Base-by-base conservation (phyloP, 2,888 invertebrate species). In the Leucania comma region DNA sequence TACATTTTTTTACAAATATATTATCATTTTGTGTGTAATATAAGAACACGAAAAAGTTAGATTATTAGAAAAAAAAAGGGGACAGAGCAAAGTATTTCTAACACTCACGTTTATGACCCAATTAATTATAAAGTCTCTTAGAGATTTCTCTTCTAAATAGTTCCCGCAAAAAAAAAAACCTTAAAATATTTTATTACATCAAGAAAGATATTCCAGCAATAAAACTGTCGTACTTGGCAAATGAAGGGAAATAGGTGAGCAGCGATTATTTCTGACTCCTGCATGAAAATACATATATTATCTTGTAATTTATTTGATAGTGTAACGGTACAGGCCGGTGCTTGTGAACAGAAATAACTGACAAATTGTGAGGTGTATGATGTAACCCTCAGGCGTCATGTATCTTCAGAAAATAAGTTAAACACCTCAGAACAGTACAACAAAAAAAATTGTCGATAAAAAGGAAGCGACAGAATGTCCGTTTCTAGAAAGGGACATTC, bases 221-320 rank as follows among this genome's bases (percentile, higher is more conserved):
- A 10, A 67, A 50, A 51, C 46, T 48, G 26, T 68, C 32, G 20
- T 20, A 2, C 48, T 12, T 48, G 35, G 38, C 14, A 62, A 48
- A 68, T 57, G 26, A 26, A n/a, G 8, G 5, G 8, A 51, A 50
- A 66, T 56, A 57, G 22, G 12, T 46, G 51, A 57, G 12, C 10
- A 57, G 20, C 12, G 59, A 63, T 5, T 67, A 71, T 72, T 78
- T 63, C 46, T 63, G 56, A 4, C 22, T 53, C 24, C 50, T 24
- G 38, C 32, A 22, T 54, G 42, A 54, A 48, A 73, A 42, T 17
- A 42, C 5, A 42, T 42, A 42, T 6, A 42, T 17, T 42, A 29
- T 63, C 1, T 50, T 61, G 35, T 50, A 78, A 72, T 72, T 72
- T 67, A 77, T 67, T 63, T 57, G 12, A 63, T 64, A 56, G 26